Conservation (phyloP, 2,113 vertebrate species). For the Charadrius vociferus region DNA sequence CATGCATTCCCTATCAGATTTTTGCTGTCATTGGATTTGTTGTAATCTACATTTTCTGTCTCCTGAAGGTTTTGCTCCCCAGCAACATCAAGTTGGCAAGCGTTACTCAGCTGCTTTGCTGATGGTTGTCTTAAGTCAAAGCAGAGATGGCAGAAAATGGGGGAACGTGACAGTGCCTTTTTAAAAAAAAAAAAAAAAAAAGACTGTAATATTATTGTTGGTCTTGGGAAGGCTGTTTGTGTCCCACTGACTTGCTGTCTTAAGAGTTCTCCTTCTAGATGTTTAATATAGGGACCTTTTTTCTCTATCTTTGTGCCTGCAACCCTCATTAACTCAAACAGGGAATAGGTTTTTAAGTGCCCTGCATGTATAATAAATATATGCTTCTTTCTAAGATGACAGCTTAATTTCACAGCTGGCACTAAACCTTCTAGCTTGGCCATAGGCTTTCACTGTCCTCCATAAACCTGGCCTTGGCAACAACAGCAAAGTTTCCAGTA, state of each 20-base stretch:
- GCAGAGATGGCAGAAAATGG: not conserved
- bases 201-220: not conserved
- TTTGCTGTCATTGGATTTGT: not conserved
- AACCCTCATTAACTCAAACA: not conserved
- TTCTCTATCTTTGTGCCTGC: not conserved
- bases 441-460: not conserved
- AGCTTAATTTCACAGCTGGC: constrained; percentile 52
- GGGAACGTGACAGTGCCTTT: not conserved
- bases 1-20: not conserved
- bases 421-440: constrained; percentile 6
- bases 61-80: not conserved
- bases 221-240: not conserved
- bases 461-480: constrained; percentile 28
- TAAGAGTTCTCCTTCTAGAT: not conserved
- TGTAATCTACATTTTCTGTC: not conserved
- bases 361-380: not conserved
- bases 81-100: not conserved
- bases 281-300: not conserved
- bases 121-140: not conserved
- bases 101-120: not conserved
- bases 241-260: not conserved
- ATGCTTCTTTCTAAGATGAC: not conserved
- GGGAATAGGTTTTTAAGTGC: not conserved
- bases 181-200: not conserved
- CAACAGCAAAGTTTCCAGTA: constrained; percentile 42